Percentiles rank a stretch among this genome's conserved stretches.
Evolutionary conservation across 2,113 vertebrate species (phyloP).

Genomic region (Syngnathus scovelli): DNA sequence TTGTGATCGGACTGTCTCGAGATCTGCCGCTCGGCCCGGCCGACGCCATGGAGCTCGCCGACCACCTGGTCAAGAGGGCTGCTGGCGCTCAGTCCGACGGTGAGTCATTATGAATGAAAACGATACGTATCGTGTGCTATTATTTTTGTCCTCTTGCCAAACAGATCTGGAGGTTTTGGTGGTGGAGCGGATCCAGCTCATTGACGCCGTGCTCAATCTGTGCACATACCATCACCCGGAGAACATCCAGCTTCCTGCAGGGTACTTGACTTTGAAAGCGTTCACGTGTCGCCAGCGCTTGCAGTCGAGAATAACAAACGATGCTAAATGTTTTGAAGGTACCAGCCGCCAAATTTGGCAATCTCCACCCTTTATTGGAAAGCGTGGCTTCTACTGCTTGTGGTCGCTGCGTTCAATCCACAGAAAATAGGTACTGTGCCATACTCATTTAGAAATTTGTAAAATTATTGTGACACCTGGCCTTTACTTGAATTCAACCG

Average conservation of each 20-base stretch:
- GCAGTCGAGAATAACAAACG: slow-evolving; percentile 14
- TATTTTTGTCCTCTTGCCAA: slow-evolving; percentile 27
- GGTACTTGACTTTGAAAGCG: slow-evolving; percentile 67
- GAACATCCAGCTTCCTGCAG: slow-evolving; percentile 94
- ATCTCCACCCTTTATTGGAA: slow-evolving; percentile 98
- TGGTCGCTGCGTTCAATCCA: slow-evolving; percentile 94
- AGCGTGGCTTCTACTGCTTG: slow-evolving; percentile 91
- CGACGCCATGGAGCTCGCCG: slow-evolving; percentile 94
- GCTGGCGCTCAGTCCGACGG: slow-evolving; percentile 91
- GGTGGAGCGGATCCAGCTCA: slow-evolving; percentile 92
- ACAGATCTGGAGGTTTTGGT: slow-evolving; percentile 90
- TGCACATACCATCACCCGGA: slow-evolving; percentile 98
- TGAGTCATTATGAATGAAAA: slow-evolving; percentile 40
- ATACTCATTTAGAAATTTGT: background rate
- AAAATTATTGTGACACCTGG: background rate
- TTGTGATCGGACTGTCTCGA: slow-evolving; percentile 90
- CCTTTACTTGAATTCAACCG: background rate
- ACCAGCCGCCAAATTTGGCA: slow-evolving; percentile 91
- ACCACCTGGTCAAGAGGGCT: slow-evolving; percentile 94
- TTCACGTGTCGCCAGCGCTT: background rate
- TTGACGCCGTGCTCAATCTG: slow-evolving; percentile 92
- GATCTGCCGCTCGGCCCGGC: slow-evolving; percentile 92
- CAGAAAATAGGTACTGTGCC: slow-evolving; percentile 85
- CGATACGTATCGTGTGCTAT: background rate
- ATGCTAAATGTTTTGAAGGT: slow-evolving; percentile 68